A percentile compares a stretch with the other conserved stretches of the same genome.
Evolutionary conservation across 2,113 vertebrate species (phyloP).

Genomic region (Cephalopholis sonnerati): DNA sequence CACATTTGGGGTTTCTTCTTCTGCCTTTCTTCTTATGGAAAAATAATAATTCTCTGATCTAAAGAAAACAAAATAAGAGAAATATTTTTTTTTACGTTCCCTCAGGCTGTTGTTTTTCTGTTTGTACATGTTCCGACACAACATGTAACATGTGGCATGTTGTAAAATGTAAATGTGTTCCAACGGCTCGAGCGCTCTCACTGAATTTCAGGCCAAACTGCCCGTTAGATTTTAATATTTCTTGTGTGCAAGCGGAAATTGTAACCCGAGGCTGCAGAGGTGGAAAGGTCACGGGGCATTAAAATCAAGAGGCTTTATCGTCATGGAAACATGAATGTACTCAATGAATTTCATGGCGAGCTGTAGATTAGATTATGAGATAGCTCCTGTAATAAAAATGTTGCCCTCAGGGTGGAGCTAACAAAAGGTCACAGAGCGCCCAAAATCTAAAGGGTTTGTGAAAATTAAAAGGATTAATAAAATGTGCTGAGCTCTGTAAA

Average conservation of each 20-base stretch:
- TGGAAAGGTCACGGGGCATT: conserved; percentile 45
- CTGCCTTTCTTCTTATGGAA: background rate
- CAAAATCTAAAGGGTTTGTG: background rate
- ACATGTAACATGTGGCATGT: background rate
- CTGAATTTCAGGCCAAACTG: conserved; percentile 1
- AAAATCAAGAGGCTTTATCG: conserved; percentile 25
- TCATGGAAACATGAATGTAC: conserved; percentile 10
- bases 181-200: background rate
- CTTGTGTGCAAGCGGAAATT: background rate
- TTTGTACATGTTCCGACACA: background rate
- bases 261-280: background rate
- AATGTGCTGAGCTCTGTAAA: background rate
- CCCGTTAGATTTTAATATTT: background rate
- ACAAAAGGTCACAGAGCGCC: background rate
- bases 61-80: background rate
- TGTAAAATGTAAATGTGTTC: background rate
- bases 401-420: conserved; percentile 5
- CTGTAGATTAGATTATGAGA: conserved; percentile 27
- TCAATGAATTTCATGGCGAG: background rate
- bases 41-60: too few relatives aligned
- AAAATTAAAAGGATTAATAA: background rate
- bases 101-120: background rate
- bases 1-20: background rate
- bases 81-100: background rate
- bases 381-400: conserved; percentile 10